Evolutionary conservation across 2,113 vertebrate genomes (phyloP).

Genomic region (Gnathonemus echidnorhynchus): DNA sequence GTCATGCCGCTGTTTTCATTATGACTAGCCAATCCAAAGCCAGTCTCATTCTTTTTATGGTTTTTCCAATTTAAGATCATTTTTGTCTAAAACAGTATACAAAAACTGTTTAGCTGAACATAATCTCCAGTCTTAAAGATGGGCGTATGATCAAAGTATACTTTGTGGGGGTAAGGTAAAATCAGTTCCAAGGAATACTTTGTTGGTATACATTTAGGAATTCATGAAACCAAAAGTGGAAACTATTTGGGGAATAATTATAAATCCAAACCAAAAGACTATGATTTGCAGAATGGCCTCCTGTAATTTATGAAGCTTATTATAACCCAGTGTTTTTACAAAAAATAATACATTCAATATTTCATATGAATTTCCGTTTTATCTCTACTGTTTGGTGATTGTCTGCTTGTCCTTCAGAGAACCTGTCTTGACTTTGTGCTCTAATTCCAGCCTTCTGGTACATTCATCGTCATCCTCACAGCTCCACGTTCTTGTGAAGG

Average conservation of each 20-base stretch:
- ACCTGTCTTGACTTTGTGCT: neutral
- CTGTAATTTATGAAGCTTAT: neutral
- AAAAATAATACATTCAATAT: neutral
- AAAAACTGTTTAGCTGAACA: neutral
- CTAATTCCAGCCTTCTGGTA: neutral
- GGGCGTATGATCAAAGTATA: neutral
- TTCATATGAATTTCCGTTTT: neutral
- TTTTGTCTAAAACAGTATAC: neutral
- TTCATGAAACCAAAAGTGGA: neutral
- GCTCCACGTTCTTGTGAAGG: neutral
- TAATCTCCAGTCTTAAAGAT: neutral
- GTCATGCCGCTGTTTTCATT: conserved; percentile 98
- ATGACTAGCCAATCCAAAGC: conserved; percentile 86
- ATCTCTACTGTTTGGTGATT: neutral
- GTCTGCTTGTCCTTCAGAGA: neutral
- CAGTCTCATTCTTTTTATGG: conserved; percentile 71
- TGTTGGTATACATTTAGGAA: neutral
- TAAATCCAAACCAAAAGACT: neutral
- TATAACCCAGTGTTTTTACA: neutral
- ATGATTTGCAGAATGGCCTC: neutral
- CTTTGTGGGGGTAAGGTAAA: neutral
- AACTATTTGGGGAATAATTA: neutral
- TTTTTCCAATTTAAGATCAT: neutral
- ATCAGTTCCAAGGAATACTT: neutral
- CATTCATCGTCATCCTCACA: neutral